Conservation (phyloP, 2,888 invertebrate species). For the Tridacna crocea region DNA sequence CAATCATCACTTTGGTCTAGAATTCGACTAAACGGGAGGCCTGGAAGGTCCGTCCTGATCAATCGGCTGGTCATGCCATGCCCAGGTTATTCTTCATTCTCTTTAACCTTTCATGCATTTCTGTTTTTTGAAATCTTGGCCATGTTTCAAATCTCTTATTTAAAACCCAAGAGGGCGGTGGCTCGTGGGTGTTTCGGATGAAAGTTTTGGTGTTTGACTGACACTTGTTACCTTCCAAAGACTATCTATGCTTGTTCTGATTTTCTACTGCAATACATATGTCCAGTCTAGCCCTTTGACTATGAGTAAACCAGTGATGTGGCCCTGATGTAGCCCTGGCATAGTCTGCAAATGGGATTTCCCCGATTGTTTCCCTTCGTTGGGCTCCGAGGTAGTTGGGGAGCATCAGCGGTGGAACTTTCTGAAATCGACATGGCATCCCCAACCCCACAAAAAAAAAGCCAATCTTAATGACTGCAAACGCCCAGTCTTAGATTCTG, state of each 20-base stretch:
- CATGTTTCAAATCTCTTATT: background rate
- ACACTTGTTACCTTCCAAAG: background rate
- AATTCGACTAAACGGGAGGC: slow-evolving; percentile 6
- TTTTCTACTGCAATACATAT: background rate
- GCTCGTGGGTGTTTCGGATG: slow-evolving; percentile 18
- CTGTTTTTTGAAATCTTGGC: background rate
- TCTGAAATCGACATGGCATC: background rate
- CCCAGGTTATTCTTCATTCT: background rate
- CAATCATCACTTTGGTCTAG: slow-evolving; percentile 3
- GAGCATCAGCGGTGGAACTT: slow-evolving; percentile 9
- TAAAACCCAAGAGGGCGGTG: slow-evolving; percentile 9
- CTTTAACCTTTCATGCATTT: background rate
- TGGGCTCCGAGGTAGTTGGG: slow-evolving; percentile 24
- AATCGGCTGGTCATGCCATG: too few species aligned
- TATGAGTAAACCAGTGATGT: slow-evolving; percentile 18
- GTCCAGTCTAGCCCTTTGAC: slow-evolving; percentile 7
- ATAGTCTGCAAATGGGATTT: too few species aligned
- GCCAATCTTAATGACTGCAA: too few species aligned
- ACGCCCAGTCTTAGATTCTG: background rate
- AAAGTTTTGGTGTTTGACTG: slow-evolving; percentile 19
- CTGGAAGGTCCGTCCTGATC: background rate
- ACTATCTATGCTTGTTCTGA: background rate
- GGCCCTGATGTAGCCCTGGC: background rate
- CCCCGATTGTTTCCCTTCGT: slow-evolving; percentile 14
- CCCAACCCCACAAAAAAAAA: background rate